Evolutionary conservation across 2,888 invertebrate genomes (phyloP), one percentile per base, ranked within the genome.

Genomic region (Euzetes globulus): DNA sequence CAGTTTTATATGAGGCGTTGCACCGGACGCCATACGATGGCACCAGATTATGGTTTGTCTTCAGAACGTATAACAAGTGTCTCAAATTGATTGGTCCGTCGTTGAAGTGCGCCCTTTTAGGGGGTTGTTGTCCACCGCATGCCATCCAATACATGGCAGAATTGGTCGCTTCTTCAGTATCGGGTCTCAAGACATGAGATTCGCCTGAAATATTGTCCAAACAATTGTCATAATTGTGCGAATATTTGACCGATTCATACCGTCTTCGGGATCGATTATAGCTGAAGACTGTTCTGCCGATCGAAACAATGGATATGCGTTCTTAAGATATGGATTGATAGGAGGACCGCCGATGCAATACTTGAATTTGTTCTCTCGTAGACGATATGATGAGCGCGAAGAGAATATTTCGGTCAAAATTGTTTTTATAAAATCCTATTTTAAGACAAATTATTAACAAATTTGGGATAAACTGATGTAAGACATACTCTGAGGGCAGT

Each of bases 281-380:
- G 63, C n/a, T n/a, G 63, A 65, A 1, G 63, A 65, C 5, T 27
- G 63, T 41, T 72, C 63, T 29, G 65, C 29, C 33, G 58, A 17
- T 72, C 50, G 70, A 33, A 37, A 17, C 29, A 75, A 60, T 13
- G 60, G 19, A 33, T 78, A 74, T 2, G 89, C 87, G 81, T 92
- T 92, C 72, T 90, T 84, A 27, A 91, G 84, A 85, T 91, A 91
- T 76, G 92, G 91, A 83, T 92, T 91, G 0, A 90, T 89, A 72
- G 91, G 86, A 17, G 90, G 87, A 17, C 88, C 86, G 0, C 94
- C 94, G 76, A 93, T 86, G 78, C 90, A 89, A 82, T 92, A 90
- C 80, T 89, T 88, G 79, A 92, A 91, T 71, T 88, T 86, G 0
- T 86, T 87, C 75, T 91, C 90, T 27, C 89, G 86, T 13, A 89